phyloP scores from a whole-genome alignment of 2,113 vertebrate genomes.

The Sakesphorus luctuosus region DNA sequence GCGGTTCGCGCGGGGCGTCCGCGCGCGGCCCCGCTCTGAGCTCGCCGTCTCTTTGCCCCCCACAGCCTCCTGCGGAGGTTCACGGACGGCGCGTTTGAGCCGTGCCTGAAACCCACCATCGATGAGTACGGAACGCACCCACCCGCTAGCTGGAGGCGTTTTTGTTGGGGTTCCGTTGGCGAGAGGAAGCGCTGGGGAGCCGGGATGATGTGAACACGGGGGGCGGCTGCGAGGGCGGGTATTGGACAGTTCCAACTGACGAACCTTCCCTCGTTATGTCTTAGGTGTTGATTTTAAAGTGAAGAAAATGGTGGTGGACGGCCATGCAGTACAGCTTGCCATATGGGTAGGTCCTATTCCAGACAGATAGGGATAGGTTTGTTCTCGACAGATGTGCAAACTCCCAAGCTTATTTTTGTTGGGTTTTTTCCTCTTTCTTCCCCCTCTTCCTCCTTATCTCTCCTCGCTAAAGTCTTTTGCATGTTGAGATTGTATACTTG shows the following conservation, averaged over 20 bases:
- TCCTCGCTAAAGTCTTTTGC: background rate
- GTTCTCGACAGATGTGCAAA: rapidly evolving
- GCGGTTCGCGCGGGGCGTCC: background rate
- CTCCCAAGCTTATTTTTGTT: background rate
- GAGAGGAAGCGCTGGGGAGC: background rate
- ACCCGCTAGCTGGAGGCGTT: rapidly evolving
- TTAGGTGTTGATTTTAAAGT: conserved; percentile 57
- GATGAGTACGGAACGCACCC: background rate
- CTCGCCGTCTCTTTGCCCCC: background rate
- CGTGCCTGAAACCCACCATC: background rate
- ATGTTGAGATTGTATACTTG: rapidly evolving
- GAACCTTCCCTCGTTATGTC: rapidly evolving
- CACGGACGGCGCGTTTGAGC: conserved; percentile 18
- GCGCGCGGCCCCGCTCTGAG: background rate
- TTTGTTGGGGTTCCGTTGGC: rapidly evolving
- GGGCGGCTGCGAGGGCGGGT: background rate
- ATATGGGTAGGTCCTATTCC: conserved; percentile 49
- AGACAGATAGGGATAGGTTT: rapidly evolving
- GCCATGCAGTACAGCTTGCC: background rate
- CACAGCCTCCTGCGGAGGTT: conserved; percentile 42
- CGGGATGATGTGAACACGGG: rapidly evolving
- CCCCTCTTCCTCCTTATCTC: too few species aligned
- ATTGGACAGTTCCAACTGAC: rapidly evolving
- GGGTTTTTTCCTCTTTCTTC: background rate
- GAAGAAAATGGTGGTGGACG: conserved; percentile 15